Conservation (phyloP, 2,113 vertebrate genomes). For the Odocoileus hemionus region DNA sequence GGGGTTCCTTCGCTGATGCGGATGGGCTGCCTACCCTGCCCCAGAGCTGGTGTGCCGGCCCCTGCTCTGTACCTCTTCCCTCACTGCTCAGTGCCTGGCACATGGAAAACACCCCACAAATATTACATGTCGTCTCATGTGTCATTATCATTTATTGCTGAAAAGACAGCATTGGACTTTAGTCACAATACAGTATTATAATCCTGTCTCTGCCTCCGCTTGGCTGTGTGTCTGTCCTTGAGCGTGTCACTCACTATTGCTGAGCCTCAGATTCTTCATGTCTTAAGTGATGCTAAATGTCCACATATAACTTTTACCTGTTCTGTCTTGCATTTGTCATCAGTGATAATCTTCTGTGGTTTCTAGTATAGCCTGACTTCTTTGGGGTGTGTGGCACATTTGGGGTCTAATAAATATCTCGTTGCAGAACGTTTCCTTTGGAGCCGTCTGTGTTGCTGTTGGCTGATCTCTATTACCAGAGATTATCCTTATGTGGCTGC, state of each 20-base stretch:
- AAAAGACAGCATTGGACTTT: background rate
- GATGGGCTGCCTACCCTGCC: background rate
- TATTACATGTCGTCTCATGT: background rate
- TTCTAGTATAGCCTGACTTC: background rate
- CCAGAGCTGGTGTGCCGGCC: background rate
- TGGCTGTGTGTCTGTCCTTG: background rate
- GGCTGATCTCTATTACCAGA: constrained; percentile 93
- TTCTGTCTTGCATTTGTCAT: background rate
- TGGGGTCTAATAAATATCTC: background rate
- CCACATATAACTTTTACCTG: background rate
- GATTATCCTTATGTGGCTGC: constrained; percentile 89
- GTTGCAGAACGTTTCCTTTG: constrained; percentile 85
- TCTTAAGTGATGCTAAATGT: background rate
- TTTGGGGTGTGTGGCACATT: accelerated
- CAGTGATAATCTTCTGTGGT: background rate
- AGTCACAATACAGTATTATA: background rate
- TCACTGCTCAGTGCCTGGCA: background rate
- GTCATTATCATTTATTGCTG: background rate
- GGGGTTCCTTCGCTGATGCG: too few species aligned
- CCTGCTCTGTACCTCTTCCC: background rate
- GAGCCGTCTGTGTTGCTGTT: constrained; percentile 89
- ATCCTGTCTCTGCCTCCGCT: background rate
- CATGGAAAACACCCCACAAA: background rate
- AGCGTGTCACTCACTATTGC: background rate
- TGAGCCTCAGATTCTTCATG: background rate